Evolutionary conservation across 1,140 invertebrate species (phyloP).

Genomic region (Cephus cinctus): DNA sequence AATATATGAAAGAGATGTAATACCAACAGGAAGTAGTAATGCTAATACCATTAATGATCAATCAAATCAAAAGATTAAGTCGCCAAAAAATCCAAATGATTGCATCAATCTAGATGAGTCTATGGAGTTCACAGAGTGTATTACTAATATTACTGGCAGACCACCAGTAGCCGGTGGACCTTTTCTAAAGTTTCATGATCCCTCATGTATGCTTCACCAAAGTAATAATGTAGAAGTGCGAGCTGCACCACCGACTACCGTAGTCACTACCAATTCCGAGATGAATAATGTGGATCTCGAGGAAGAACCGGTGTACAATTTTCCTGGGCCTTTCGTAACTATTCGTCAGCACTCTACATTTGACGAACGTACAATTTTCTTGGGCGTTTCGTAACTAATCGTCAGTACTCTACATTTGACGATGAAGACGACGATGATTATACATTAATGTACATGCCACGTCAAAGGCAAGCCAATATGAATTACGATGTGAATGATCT

Average conservation of each 20-base stretch:
- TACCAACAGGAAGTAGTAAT: no score
- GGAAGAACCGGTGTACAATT: slow-evolving; percentile 7
- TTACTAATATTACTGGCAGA: no score
- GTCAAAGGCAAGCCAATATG: slow-evolving; percentile 10
- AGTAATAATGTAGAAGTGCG: no score
- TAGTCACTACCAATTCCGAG: slow-evolving; percentile 6
- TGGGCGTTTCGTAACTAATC: slow-evolving; percentile 7
- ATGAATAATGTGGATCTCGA: slow-evolving; percentile 12
- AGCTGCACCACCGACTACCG: no score
- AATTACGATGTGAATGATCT: slow-evolving; percentile 36
- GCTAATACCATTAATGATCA: not conserved
- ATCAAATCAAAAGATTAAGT: not conserved
- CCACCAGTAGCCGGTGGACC: no score
- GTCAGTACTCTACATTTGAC: not conserved
- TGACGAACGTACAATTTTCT: not conserved
- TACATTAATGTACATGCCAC: slow-evolving; percentile 26
- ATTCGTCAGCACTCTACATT: no score
- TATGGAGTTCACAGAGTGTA: slow-evolving; percentile 3
- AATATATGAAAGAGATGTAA: not conserved
- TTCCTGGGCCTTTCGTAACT: slow-evolving; percentile 27
- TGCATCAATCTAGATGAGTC: no score
- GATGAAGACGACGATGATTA: slow-evolving; percentile 32
- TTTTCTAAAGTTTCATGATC: no score
- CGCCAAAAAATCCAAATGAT: not conserved
- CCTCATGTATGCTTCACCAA: no score